phyloP scores from a whole-genome alignment of 2,888 invertebrate species.

The Diabrotica balteata region DNA sequence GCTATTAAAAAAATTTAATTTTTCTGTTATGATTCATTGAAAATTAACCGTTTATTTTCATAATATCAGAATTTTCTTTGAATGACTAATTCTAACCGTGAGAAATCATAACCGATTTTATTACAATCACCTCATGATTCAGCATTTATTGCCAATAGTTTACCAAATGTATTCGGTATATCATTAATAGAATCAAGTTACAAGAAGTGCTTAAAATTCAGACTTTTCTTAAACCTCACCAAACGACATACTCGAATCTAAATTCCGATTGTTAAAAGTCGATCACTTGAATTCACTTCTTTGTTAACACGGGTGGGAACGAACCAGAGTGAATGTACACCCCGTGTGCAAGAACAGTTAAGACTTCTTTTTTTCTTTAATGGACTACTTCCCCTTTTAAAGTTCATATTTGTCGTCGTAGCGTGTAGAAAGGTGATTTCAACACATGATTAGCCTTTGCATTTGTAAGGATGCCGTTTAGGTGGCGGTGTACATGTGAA shows the following conservation, averaged over 20 bases:
- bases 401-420: not conserved
- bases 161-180: not conserved
- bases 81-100: not conserved
- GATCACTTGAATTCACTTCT: constrained; percentile 1
- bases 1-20: too few species aligned
- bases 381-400: not conserved
- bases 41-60: too few species aligned
- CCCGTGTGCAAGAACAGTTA: not conserved
- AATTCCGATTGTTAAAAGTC: constrained; percentile 4
- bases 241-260: not conserved
- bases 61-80: too few species aligned
- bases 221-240: too few species aligned
- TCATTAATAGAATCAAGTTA: constrained; percentile 9
- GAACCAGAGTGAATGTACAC: not conserved
- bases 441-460: constrained; percentile 4
- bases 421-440: not conserved
- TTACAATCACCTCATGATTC: not conserved
- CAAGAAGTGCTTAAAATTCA: not conserved
- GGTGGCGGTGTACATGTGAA: too few species aligned
- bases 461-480: too few species aligned
- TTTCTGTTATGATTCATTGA: too few species aligned
- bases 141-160: too few species aligned
- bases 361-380: constrained; percentile 7
- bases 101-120: not conserved
- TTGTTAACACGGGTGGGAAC: constrained; percentile 7